Evolutionary conservation across 2,888 invertebrate species (phyloP).

Genomic region (Bursaphelenchus okinawaensis): DNA sequence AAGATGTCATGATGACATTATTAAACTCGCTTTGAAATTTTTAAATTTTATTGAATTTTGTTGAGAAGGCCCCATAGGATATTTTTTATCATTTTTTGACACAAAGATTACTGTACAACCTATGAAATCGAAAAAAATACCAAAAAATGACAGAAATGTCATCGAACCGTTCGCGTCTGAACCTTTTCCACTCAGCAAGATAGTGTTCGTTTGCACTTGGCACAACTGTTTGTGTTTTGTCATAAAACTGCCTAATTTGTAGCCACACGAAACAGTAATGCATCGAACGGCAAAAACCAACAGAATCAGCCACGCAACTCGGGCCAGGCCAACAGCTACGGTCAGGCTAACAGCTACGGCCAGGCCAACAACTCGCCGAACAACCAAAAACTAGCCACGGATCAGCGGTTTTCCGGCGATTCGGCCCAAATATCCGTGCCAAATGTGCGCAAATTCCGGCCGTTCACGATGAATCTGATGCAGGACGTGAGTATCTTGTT

Average conservation of each 20-base stretch:
- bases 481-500: slow-evolving; percentile 77
- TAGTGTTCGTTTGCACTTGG: not conserved
- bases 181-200: no score
- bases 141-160: no score
- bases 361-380: slow-evolving; percentile 17
- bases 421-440: slow-evolving; percentile 37
- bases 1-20: no score
- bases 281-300: not conserved
- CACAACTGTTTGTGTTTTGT: no score
- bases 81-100: no score
- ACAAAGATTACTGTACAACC: no score
- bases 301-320: not conserved
- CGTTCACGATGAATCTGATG: slow-evolving; percentile 94
- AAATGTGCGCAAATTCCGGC: slow-evolving; percentile 68
- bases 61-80: no score
- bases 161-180: no score
- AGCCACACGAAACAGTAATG: slow-evolving; percentile 13
- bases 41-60: no score
- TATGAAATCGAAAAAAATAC: no score
- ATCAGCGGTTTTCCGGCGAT: slow-evolving; percentile 1
- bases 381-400: not conserved
- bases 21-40: no score
- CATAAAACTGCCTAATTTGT: not conserved
- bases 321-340: slow-evolving; percentile 9
- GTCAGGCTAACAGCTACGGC: slow-evolving; percentile 9